Conservation (phyloP, 2,797 vertebrate genomes). For the Sarcoramphus papa region DNA sequence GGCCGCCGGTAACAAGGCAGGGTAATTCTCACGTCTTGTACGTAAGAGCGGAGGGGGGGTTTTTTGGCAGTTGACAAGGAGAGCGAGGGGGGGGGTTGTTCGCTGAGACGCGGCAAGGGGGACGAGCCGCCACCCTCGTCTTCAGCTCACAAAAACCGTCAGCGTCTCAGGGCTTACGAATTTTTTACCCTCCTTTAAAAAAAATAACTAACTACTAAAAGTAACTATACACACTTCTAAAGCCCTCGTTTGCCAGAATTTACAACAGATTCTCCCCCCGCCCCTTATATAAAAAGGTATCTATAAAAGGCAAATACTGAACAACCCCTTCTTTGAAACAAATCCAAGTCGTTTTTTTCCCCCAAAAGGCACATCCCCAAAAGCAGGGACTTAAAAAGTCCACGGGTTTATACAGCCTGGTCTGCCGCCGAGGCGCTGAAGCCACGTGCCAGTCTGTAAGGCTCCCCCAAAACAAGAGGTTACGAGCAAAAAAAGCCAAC, state of each 20-base stretch:
- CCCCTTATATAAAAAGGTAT: not conserved
- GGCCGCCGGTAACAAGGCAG: not conserved
- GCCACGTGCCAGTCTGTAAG: rapidly evolving
- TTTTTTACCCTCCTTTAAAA: not conserved
- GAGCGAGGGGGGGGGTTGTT: too few relatives aligned
- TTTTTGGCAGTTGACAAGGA: not conserved
- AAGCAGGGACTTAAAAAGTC: not conserved
- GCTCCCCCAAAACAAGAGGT: too few relatives aligned
- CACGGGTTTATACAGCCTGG: rapidly evolving
- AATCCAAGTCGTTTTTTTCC: not conserved
- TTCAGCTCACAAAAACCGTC: not conserved
- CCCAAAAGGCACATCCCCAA: not conserved
- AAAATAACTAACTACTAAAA: not conserved
- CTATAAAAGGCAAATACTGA: not conserved
- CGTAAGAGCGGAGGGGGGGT: too few relatives aligned
- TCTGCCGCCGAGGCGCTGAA: too few relatives aligned
- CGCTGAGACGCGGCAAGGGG: too few relatives aligned
- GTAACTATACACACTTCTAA: rapidly evolving
- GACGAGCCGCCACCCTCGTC: not conserved
- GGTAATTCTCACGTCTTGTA: too few relatives aligned
- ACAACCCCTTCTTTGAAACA: not conserved
- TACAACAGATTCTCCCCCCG: not conserved
- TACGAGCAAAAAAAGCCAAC: not conserved
- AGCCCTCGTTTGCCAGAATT: not conserved
- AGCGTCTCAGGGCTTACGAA: not conserved